Base-by-base conservation (phyloP, 1,140 invertebrate species). In the Planococcus citri region DNA sequence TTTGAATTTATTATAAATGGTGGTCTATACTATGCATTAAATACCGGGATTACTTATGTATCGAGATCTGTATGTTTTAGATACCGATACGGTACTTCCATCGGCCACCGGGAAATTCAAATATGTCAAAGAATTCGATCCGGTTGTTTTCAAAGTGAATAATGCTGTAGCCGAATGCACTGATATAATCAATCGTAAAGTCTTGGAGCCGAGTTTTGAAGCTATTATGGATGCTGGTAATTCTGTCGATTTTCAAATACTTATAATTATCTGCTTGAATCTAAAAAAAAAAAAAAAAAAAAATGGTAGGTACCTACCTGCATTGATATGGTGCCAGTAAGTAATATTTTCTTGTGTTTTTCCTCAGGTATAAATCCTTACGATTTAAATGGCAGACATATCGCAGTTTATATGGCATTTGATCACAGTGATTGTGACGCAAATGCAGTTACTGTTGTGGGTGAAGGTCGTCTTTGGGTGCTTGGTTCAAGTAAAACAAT, bases 401-500 rank as follows among this genome's bases (percentile, higher is more conserved):
- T 81, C 14, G 84, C 83, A 68, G 83, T 86, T 14, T 83, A 82
- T 74, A 79, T 84, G 71, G 83, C 82, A 22, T 74, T 72, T 24
- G 20, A 51, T 51, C 41, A 51, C 6, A 69, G 68, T 21, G 22
- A 74, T 0, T 73, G 69, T 71, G 75, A 77, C 37, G 72, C 73
- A 0, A 75, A 76, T 70, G 71, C 71, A 29, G n/a, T n/a, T 57
- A 72, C 21, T 70, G 12, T 12, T 33, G 71, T 37, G 58, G 70
- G 25, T 71, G 69, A 57, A 73, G 69, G 68, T 71, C 38, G 27
- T 58, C 33, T 71, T 77, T 82, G 81, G 38, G 80, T 88, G 74
- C 84, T 85, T 69, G 87, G 87, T 22, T 85, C 85, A 75, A 81
- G 82, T 8, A 78, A 83, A 68, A 83, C 83, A 24, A 87, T 88